A percentile compares a stretch with the other conserved stretches of the same genome.
phyloP scores from a whole-genome alignment of 2,888 invertebrate species.

The Elegia similella region DNA sequence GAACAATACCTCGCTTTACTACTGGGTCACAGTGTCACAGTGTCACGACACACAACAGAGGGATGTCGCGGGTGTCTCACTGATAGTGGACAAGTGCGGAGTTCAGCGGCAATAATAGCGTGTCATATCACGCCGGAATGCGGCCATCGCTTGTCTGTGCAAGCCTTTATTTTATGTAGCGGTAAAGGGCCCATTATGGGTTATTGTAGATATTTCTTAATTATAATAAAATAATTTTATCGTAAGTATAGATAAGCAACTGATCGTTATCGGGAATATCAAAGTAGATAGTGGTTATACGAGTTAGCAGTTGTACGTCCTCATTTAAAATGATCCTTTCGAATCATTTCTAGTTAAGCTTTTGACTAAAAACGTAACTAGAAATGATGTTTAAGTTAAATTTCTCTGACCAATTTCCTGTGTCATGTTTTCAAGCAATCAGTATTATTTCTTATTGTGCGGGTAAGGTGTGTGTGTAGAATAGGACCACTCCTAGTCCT shows the following conservation, averaged over 20 bases:
- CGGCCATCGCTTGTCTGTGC: slow-evolving; percentile 33
- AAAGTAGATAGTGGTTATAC: neutral
- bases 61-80: slow-evolving; percentile 36
- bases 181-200: slow-evolving; percentile 1
- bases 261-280: neutral
- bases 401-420: no score
- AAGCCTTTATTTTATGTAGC: slow-evolving; percentile 26
- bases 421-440: no score
- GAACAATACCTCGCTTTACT: slow-evolving; percentile 53
- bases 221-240: neutral
- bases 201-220: neutral
- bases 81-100: slow-evolving; percentile 46
- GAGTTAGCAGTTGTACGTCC: neutral
- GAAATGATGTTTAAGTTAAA: no score
- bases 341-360: no score
- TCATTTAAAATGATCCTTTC: no score
- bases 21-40: slow-evolving; percentile 63
- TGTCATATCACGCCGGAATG: slow-evolving; percentile 33
- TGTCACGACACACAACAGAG: slow-evolving; percentile 28
- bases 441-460: no score
- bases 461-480: no score
- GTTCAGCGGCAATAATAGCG: slow-evolving; percentile 47
- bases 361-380: no score
- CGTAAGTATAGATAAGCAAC: neutral
- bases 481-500: no score